Base-by-base conservation (phyloP, 2,888 invertebrate genomes). In the Heliconius sara region DNA sequence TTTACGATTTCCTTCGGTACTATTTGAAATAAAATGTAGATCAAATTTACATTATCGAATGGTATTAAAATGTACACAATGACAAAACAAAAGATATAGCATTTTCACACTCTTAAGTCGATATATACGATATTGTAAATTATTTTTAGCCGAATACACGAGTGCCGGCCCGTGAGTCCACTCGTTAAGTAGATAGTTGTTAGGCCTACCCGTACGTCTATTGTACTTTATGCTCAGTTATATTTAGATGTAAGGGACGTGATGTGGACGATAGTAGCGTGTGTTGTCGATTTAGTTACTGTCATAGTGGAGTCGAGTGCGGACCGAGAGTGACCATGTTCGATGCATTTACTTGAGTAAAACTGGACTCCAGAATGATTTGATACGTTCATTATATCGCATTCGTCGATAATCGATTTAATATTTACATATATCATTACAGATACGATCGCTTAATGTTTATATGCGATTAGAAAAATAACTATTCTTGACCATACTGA, bases 141-240 rank as follows among this genome's bases (percentile, higher is more conserved):
- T 93, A 93, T 92, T 93, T 87, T 86, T 91, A 92, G 89, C 83
- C 83, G 91, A 70, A 89, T 87, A 71, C 57, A 88, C 86, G 90
- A 87, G 89, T 88, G 89, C 88, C 87, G 88, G n/a, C 70, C 70
- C 43, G 70, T 47, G 68, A 84, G 78, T 80, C 79, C 79, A 87
- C 75, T 75, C 43, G 65, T 86, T 85, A 85, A 86, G 79, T 85
- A 88, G 85, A 85, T 85, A 83, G 83, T 85, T 84, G 84, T 72
- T 73, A 79, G 76, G 76, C 76, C 74, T 77, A 86, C 88, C 85
- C 89, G 90, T 90, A 89, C 90, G 88, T 89, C 86, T 87, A 84
- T 92, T 91, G 92, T 92, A 91, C 92, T 93, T 92, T 91, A 90
- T 92, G 93, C 94, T 94, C 94, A 94, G 93, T 94, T 94, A 88